Evolutionary conservation across 2,113 vertebrate genomes (phyloP).

Genomic region (Sapajus apella): DNA sequence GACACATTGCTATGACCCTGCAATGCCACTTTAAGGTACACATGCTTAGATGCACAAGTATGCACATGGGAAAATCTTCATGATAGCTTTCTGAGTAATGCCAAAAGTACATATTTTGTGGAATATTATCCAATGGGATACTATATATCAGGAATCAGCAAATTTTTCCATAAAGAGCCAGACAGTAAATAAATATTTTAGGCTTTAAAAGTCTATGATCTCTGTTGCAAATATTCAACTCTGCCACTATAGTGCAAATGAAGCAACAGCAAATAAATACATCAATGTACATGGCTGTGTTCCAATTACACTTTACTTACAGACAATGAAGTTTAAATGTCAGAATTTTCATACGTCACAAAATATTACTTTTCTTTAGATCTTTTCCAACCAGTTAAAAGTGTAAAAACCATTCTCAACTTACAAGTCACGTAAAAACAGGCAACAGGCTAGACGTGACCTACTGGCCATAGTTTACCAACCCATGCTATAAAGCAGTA

Average conservation of each 20-base stretch:
- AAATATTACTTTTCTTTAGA: neutral
- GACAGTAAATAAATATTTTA: neutral
- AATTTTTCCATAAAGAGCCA: neutral
- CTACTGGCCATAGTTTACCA: neutral
- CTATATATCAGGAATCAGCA: neutral
- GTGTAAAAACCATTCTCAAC: neutral
- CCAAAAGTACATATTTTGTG: neutral
- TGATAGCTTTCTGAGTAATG: neutral
- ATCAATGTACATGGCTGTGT: neutral
- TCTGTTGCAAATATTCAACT: neutral
- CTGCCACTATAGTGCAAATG: neutral
- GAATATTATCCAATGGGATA: neutral
- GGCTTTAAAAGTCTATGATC: neutral
- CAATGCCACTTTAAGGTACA: neutral
- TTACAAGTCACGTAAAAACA: neutral
- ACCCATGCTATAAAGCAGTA: neutral
- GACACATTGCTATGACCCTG: neutral
- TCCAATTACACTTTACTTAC: neutral
- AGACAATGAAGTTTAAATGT: neutral
- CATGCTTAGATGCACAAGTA: neutral
- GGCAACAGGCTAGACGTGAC: neutral
- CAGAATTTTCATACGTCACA: neutral
- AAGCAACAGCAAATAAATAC: neutral
- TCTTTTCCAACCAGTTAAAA: conserved; percentile 13
- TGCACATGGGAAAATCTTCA: neutral